Evolutionary conservation across 2,113 vertebrate genomes (phyloP).

Genomic region (Cyphomyrus discorhynchus): DNA sequence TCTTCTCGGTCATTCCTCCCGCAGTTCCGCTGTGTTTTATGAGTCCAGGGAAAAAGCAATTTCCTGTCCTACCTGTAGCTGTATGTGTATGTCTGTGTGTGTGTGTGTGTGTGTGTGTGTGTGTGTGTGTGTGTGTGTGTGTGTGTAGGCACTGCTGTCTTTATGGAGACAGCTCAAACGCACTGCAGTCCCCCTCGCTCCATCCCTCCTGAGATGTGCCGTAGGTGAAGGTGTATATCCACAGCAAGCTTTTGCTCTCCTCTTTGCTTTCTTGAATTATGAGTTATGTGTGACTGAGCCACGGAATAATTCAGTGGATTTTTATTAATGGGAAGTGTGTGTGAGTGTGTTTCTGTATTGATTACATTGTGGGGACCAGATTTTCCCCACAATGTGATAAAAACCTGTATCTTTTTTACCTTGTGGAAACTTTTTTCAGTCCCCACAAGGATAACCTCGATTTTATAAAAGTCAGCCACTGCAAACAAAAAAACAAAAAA

Average conservation of each 20-base stretch:
- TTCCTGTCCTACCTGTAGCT: background rate
- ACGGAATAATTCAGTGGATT: background rate
- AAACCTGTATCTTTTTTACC: background rate
- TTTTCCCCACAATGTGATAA: background rate
- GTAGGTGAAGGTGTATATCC: no score
- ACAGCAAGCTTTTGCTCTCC: no score
- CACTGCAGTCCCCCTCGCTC: background rate
- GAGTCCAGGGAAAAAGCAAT: background rate
- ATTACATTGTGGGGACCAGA: background rate
- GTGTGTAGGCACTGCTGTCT: background rate
- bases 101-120: no score
- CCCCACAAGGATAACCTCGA: background rate
- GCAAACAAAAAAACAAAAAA: background rate
- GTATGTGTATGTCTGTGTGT: background rate
- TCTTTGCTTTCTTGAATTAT: background rate
- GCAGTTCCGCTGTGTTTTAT: background rate
- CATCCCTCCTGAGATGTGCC: background rate
- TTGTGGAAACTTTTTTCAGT: background rate
- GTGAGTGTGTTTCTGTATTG: background rate
- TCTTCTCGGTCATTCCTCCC: conserved; percentile 18
- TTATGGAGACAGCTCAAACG: background rate
- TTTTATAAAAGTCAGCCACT: background rate
- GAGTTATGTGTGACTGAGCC: background rate
- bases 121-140: background rate
- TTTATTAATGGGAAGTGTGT: background rate